phyloP scores from a whole-genome alignment of 2,888 invertebrate genomes.

The Acronicta alni region DNA sequence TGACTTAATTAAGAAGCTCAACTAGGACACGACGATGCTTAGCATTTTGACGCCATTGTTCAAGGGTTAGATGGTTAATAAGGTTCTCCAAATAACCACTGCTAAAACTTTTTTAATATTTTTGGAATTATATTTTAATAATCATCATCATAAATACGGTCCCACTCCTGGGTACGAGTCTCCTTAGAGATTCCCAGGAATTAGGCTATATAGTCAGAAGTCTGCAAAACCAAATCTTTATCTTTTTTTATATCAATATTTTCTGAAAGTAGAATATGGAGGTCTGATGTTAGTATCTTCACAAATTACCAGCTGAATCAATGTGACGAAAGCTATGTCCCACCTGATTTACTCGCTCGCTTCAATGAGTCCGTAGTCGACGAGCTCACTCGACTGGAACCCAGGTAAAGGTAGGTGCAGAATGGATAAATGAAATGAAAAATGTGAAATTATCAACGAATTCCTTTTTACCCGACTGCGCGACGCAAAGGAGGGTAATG shows the following conservation, averaged over 20 bases:
- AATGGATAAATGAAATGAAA: slow-evolving; percentile 17
- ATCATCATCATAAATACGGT: too few relatives aligned
- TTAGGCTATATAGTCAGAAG: too few relatives aligned
- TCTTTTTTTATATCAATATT: too few relatives aligned
- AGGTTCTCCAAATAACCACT: not conserved
- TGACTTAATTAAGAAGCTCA: slow-evolving; percentile 14
- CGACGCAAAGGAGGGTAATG: too few relatives aligned
- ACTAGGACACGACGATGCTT: not conserved
- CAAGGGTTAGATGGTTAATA: not conserved
- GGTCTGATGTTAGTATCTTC: too few relatives aligned
- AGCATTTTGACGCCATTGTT: not conserved
- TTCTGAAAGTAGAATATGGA: too few relatives aligned
- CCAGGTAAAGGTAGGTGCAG: slow-evolving; percentile 15
- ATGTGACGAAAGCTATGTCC: slow-evolving; percentile 35
- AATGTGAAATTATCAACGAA: not conserved
- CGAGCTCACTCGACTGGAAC: slow-evolving; percentile 31
- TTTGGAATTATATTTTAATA: too few relatives aligned
- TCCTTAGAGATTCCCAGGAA: too few relatives aligned
- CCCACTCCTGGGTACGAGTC: too few relatives aligned
- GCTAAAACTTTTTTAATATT: too few relatives aligned
- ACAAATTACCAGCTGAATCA: slow-evolving; percentile 29
- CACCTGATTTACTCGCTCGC: slow-evolving; percentile 41
- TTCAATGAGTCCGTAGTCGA: slow-evolving; percentile 27
- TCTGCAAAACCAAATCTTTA: too few relatives aligned
- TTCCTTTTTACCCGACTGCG: too few relatives aligned